Evolutionary conservation across 1,140 invertebrate species (phyloP), one percentile per base, ranked within the genome.

Genomic region (Teleopsis dalmanni): DNA sequence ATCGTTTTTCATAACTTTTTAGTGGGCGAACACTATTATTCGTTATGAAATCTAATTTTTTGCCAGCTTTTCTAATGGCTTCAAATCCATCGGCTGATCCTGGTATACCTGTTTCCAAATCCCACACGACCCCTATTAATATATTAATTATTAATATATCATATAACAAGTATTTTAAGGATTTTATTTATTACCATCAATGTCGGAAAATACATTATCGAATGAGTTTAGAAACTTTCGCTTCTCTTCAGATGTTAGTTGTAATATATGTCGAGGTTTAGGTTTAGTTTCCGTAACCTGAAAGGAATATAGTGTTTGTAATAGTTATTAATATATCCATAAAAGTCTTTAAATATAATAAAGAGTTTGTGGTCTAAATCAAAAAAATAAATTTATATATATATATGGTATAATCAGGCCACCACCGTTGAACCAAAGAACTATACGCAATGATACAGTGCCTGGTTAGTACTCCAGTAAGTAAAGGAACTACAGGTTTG

Each of bases 31-130:
- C 59, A 48, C 73, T 78, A 60, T 90, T 90, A 59, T 90, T 90
- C 2, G 85, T 84, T 1, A 88, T 75, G 50, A 81, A 82, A 46
- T 81, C 75, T 0, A 88, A 64, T 38, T 74, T 75, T 62, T 90
- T 90, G 2, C 83, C 84, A 37, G 78, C 57, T 5, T 73, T 54
- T 49, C 76, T 65, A 26, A 87, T 73, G 21, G 70, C 64, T 11
- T 60, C 58, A 34, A 82, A 68, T 19, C 76, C 74, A 4, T 78
- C 72, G 0, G 72, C 59, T 2, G 75, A 73, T 2, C 76, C 75
- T 4, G 73, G 68, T 1, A 84, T 64, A 1, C 71, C 58, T 47
- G 29, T 57, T 53, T 53, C 3, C 58, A 58, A 3, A 52, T 42
- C 42, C 79, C 82, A 84, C 16, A 85, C 52, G 3, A 85, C 83